phyloP scores from a whole-genome alignment of 2,113 vertebrate species.

The Pica pica region DNA sequence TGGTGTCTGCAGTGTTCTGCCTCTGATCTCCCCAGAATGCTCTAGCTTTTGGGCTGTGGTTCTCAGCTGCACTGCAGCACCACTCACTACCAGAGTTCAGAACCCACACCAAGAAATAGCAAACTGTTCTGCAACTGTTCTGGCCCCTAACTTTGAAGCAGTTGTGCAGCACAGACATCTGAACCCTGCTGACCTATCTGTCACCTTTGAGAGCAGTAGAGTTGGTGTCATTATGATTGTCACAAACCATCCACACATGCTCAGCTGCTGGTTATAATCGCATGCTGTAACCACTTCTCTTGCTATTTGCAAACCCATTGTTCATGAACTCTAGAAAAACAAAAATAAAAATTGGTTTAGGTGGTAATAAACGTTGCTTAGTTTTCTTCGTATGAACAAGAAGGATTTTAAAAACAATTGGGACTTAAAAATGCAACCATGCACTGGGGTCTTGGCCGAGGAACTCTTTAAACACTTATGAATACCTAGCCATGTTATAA shows the following conservation, averaged over 20 bases:
- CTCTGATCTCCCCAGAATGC: background rate
- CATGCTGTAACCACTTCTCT: background rate
- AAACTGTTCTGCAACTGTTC: background rate
- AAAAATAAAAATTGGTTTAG: background rate
- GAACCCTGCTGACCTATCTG: background rate
- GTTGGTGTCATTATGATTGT: background rate
- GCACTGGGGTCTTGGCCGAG: background rate
- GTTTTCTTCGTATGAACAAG: background rate
- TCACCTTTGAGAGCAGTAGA: background rate
- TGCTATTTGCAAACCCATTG: slow-evolving; percentile 10
- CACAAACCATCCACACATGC: background rate
- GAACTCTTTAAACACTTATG: background rate
- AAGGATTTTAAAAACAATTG: background rate
- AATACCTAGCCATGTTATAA: background rate
- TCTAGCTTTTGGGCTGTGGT: background rate
- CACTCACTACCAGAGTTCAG: background rate
- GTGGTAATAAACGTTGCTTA: background rate
- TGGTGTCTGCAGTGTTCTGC: background rate
- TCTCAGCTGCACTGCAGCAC: background rate
- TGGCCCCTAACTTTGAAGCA: background rate
- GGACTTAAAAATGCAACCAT: background rate
- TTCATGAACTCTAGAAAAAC: background rate
- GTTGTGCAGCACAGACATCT: background rate
- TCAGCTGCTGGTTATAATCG: background rate
- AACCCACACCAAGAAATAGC: background rate